Conservation (phyloP, 2,888 invertebrate species). For the Eugnorisma glareosa region DNA sequence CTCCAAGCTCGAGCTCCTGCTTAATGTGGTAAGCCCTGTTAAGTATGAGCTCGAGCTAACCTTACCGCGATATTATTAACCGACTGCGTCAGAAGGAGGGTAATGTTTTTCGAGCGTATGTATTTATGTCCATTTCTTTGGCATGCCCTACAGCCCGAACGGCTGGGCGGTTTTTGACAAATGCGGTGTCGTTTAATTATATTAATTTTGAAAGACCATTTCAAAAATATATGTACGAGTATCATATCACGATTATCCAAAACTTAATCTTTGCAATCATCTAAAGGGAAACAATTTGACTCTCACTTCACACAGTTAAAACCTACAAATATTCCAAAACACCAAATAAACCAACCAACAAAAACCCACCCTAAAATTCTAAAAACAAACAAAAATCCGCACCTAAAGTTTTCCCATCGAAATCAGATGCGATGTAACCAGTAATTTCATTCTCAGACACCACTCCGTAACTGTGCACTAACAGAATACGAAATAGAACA, state of each 20-base stretch:
- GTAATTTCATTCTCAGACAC: slow-evolving; percentile 75
- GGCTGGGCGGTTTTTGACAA: no score
- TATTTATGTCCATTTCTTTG: no score
- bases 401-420: slow-evolving; percentile 28
- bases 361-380: background rate
- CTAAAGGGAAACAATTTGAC: background rate
- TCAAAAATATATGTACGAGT: no score
- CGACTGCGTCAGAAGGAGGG: no score
- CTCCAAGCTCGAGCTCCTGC: background rate
- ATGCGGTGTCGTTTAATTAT: no score
- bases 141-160: no score
- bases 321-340: background rate
- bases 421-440: slow-evolving; percentile 64
- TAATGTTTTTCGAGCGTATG: no score
- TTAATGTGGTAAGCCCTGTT: background rate
- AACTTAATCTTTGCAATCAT: no score
- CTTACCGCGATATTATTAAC: no score
- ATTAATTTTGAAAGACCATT: no score
- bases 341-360: background rate
- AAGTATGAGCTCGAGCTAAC: no score
- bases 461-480: slow-evolving; percentile 69
- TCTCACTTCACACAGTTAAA: background rate
- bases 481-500: slow-evolving; percentile 78
- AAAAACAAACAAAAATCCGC: slow-evolving; percentile 16
- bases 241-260: no score